A percentile compares a stretch with the other conserved stretches of the same genome.
phyloP scores from a whole-genome alignment of 2,888 invertebrate genomes.

The Zootermopsis nevadensis region DNA sequence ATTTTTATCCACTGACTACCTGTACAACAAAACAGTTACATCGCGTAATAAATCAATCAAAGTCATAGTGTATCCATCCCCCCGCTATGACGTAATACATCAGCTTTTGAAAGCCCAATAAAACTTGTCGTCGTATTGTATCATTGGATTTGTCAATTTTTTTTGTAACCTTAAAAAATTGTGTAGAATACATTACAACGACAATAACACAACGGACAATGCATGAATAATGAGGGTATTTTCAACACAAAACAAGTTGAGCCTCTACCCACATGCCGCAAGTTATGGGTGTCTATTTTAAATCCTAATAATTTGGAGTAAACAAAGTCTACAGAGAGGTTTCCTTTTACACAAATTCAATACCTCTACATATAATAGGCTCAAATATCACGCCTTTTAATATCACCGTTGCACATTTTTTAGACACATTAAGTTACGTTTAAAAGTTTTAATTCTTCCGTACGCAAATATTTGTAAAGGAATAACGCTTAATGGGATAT shows the following conservation, averaged over 20 bases:
- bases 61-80: neutral
- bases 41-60: slow-evolving; percentile 23
- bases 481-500: too few relatives aligned
- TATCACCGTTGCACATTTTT: too few relatives aligned
- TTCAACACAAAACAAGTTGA: neutral
- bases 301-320: neutral
- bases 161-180: neutral
- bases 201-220: neutral
- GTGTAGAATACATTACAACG: neutral
- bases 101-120: slow-evolving; percentile 30
- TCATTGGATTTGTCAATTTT: slow-evolving; percentile 30
- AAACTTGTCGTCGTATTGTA: slow-evolving; percentile 14
- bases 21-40: neutral
- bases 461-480: too few relatives aligned
- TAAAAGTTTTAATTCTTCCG: too few relatives aligned
- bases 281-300: neutral
- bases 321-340: neutral
- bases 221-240: neutral
- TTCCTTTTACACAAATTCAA: too few relatives aligned
- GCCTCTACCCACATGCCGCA: neutral
- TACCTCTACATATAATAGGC: too few relatives aligned
- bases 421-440: too few relatives aligned
- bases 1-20: neutral
- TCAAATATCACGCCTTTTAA: too few relatives aligned
- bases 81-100: neutral